A percentile compares a stretch with the other conserved stretches of the same genome.
phyloP scores from a whole-genome alignment of 1,140 invertebrate genomes.

The Hormaphis cornu region DNA sequence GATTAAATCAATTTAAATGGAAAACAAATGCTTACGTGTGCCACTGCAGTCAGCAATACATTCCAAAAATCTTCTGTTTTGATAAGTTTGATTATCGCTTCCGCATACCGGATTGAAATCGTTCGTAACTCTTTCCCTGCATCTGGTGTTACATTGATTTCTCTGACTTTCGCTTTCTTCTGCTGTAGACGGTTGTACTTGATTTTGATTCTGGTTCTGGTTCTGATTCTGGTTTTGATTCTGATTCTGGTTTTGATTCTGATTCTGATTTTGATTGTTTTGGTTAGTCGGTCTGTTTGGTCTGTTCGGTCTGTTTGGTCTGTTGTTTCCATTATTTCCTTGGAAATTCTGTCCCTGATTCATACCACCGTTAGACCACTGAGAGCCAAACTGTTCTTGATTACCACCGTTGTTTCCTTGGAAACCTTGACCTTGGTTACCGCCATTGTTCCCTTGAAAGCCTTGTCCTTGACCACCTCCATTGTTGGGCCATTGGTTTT shows the following conservation, averaged over 20 bases:
- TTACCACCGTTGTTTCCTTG: neutral
- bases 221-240: neutral
- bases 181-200: neutral
- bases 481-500: neutral
- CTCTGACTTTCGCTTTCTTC: neutral
- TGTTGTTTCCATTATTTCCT: neutral
- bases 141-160: neutral
- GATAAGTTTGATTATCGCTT: neutral
- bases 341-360: neutral
- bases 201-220: neutral
- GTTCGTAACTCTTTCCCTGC: neutral
- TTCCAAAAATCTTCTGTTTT: neutral
- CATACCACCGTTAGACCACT: neutral
- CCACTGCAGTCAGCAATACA: neutral
- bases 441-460: neutral
- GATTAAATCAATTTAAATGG: too few species aligned
- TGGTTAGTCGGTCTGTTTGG: neutral
- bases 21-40: neutral
- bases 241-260: neutral
- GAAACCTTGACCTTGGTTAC: neutral
- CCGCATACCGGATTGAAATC: slow-evolving; percentile 20
- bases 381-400: neutral
- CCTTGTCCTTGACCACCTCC: neutral
- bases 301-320: neutral
- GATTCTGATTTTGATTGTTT: neutral